A percentile compares a stretch with the other conserved stretches of the same genome.
Conservation (phyloP, 2,888 invertebrate species). For the Piscicola geometra region DNA sequence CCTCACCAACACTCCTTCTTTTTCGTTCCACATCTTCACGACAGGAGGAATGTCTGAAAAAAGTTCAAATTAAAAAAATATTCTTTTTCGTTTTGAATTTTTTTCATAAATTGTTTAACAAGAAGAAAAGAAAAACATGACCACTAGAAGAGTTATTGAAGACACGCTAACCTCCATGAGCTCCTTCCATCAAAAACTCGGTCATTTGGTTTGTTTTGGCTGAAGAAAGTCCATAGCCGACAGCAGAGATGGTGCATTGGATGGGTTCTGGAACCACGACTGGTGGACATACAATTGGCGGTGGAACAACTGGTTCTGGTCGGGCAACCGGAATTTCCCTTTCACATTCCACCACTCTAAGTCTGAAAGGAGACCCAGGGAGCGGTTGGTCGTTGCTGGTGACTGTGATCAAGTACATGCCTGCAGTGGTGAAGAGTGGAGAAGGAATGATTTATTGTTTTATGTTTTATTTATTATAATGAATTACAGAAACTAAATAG, state of each 20-base stretch:
- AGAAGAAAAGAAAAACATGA: not conserved
- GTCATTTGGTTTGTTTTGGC: no score
- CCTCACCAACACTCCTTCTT: not conserved
- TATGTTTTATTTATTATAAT: no score
- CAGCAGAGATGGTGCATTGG: no score
- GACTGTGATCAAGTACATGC: conserved; percentile 11
- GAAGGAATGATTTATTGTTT: no score
- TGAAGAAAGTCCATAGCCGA: no score
- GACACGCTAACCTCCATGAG: no score
- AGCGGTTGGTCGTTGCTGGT: conserved; percentile 27
- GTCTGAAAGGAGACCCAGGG: conserved; percentile 23
- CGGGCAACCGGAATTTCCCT: no score
- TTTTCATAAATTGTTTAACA: not conserved
- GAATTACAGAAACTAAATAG: not conserved
- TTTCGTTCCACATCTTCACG: not conserved
- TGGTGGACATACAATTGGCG: no score
- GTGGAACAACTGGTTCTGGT: no score
- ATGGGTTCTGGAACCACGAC: no score
- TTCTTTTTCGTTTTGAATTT: not conserved
- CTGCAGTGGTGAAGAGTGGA: not conserved
- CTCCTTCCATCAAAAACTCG: no score
- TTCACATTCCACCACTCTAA: not conserved
- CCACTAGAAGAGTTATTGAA: no score
- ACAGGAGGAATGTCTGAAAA: not conserved
- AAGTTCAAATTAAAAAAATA: not conserved